These are phyloP conservation scores for Anoplius nigerrimus DNA, from an alignment of 2,888 invertebrate genomes.

Conservation along the genomic window DNA sequence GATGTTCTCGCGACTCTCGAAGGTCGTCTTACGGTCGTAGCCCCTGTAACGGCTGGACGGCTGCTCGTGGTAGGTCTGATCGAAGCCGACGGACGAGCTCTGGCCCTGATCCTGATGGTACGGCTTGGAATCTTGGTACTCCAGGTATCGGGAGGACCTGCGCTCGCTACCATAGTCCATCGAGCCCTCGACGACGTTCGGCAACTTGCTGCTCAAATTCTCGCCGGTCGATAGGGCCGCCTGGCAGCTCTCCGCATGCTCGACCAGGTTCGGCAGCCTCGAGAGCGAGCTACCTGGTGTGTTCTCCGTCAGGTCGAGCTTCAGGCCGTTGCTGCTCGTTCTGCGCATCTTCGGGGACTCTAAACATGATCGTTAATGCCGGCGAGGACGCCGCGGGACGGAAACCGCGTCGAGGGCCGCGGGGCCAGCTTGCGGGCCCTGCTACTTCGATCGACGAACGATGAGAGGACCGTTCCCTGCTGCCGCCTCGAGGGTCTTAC, in stretches of 20 bases:
- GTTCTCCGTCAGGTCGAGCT: conserved; percentile 73
- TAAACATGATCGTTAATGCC: conserved; percentile 65
- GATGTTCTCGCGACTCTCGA: conserved; percentile 62
- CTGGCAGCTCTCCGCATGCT: conserved; percentile 70
- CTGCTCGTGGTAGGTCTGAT: conserved; percentile 53
- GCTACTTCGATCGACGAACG: too few species aligned
- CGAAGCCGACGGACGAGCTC: conserved; percentile 44
- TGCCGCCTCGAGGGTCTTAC: too few species aligned
- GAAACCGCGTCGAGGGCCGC: neutral
- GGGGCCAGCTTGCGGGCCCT: too few species aligned
- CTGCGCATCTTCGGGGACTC: conserved; percentile 68
- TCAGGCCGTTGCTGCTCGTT: conserved; percentile 71
- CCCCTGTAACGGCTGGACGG: conserved; percentile 51
- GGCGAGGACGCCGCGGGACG: conserved; percentile 23
- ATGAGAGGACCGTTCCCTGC: too few species aligned
- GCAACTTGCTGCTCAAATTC: conserved; percentile 71
- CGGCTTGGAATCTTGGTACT: conserved; percentile 66
- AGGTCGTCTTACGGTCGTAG: conserved; percentile 63
- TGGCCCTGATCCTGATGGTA: conserved; percentile 51
- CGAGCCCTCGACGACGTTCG: conserved; percentile 74
- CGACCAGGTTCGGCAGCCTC: conserved; percentile 70
- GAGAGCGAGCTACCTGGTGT: conserved; percentile 72
- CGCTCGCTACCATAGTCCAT: conserved; percentile 75
- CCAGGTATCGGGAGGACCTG: conserved; percentile 73
- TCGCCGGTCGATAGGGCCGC: conserved; percentile 34